phyloP scores from a whole-genome alignment of 2,888 invertebrate species.

The Pharmacophagus antenor region DNA sequence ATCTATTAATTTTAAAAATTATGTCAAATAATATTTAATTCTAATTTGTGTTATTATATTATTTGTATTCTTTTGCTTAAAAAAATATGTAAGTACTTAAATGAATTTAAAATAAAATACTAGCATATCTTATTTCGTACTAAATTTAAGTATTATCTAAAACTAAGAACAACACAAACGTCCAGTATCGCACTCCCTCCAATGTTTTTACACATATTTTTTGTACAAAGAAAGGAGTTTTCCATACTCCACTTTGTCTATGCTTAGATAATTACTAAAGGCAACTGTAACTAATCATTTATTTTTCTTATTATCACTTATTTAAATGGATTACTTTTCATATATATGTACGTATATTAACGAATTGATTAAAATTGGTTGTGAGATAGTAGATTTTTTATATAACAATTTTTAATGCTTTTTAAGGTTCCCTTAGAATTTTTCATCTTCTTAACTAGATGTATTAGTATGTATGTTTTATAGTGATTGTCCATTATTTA shows the following conservation, averaged over 20 bases:
- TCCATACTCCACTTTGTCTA: slow-evolving; percentile 45
- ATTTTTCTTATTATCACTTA: neutral
- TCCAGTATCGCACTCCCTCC: slow-evolving; percentile 81
- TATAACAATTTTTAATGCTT: neutral
- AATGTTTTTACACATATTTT: slow-evolving; percentile 73
- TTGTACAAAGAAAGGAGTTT: slow-evolving; percentile 71
- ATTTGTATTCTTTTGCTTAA: neutral
- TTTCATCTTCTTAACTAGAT: slow-evolving; percentile 20
- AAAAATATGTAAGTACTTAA: neutral
- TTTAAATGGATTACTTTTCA: neutral
- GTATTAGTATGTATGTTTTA: slow-evolving; percentile 23
- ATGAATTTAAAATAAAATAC: neutral
- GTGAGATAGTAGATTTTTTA: slow-evolving; percentile 23
- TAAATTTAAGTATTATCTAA: slow-evolving; percentile 34
- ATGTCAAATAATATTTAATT: too few species aligned
- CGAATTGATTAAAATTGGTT: slow-evolving; percentile 22
- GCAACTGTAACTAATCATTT: slow-evolving; percentile 1
- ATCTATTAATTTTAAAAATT: too few species aligned
- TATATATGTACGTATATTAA: neutral
- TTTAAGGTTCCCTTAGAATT: slow-evolving; percentile 26
- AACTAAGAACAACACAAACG: slow-evolving; percentile 69
- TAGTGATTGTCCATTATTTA: slow-evolving; percentile 24
- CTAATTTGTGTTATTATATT: neutral
- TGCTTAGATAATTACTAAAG: slow-evolving; percentile 13
- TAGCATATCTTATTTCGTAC: slow-evolving; percentile 28